phyloP scores from a whole-genome alignment of 2,888 invertebrate genomes.

The Cheilosia soror region DNA sequence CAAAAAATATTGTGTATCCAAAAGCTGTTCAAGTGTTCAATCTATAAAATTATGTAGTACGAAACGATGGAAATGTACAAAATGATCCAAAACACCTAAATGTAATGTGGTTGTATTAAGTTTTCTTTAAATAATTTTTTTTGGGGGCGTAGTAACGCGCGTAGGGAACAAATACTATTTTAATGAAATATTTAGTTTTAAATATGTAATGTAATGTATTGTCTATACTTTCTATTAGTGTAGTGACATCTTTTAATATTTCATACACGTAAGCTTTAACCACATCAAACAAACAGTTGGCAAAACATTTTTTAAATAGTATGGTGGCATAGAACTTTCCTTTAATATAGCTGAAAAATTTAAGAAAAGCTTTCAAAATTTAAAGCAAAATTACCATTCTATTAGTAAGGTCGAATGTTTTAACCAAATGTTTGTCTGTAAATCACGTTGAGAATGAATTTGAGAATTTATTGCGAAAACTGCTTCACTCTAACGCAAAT shows the following conservation, averaged over 20 bases:
- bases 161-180: background rate
- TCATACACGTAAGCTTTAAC: background rate
- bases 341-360: too few species aligned
- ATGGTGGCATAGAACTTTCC: too few species aligned
- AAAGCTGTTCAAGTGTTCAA: too few species aligned
- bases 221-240: slow-evolving; percentile 15
- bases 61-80: too few species aligned
- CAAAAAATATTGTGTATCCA: too few species aligned
- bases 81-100: too few species aligned
- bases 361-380: too few species aligned
- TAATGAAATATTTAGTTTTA: background rate
- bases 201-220: background rate
- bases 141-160: too few species aligned
- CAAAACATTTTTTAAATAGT: background rate
- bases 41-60: too few species aligned
- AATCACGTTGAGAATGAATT: background rate
- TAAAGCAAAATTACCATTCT: background rate
- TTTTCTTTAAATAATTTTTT: too few species aligned
- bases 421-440: background rate
- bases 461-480: slow-evolving; percentile 4
- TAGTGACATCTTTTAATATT: background rate
- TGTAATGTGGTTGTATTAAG: too few species aligned
- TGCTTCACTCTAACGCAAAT: slow-evolving; percentile 2
- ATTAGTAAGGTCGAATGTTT: background rate
- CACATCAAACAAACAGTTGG: background rate